Conservation (phyloP, 2,888 invertebrate genomes). For the Orchesellides sinensis region DNA sequence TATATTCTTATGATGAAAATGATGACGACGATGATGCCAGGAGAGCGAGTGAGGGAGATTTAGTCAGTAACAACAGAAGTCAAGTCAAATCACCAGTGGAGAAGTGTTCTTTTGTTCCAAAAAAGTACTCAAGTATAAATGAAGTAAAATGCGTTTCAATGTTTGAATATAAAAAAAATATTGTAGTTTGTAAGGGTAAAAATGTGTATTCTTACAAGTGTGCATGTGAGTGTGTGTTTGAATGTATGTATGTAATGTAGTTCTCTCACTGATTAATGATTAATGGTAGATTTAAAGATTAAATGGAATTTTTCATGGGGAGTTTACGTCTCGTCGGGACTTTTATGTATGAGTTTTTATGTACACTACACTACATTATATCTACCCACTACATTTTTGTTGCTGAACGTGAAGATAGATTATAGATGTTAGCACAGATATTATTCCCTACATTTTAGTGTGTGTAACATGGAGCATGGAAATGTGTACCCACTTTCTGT, state of each 20-base stretch:
- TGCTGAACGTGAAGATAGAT: too few species aligned
- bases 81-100: constrained; percentile 47
- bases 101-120: constrained; percentile 57
- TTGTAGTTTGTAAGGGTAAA: constrained; percentile 1
- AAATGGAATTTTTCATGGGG: constrained; percentile 63
- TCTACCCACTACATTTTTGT: too few species aligned
- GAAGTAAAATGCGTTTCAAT: constrained; percentile 30
- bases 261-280: constrained; percentile 54
- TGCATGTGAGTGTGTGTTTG: not conserved
- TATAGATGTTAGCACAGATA: too few species aligned
- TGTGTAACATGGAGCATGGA: too few species aligned
- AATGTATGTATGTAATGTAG: not conserved
- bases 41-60: too few species aligned
- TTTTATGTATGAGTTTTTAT: constrained; percentile 37
- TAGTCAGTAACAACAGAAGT: constrained; percentile 40
- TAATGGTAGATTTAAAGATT: constrained; percentile 64
- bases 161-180: not conserved
- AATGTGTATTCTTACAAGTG: too few species aligned
- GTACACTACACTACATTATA: too few species aligned
- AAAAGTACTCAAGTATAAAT: constrained; percentile 51
- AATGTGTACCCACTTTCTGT: too few species aligned
- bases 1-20: constrained; percentile 22
- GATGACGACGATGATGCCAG: constrained; percentile 30
- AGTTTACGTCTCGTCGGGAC: constrained; percentile 57
- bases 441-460: too few species aligned